These are phyloP conservation scores for Lycopodina hypogea DNA, from an alignment of 37 sponge, comb jelly and placozoan genomes.

Conservation along the genomic window DNA sequence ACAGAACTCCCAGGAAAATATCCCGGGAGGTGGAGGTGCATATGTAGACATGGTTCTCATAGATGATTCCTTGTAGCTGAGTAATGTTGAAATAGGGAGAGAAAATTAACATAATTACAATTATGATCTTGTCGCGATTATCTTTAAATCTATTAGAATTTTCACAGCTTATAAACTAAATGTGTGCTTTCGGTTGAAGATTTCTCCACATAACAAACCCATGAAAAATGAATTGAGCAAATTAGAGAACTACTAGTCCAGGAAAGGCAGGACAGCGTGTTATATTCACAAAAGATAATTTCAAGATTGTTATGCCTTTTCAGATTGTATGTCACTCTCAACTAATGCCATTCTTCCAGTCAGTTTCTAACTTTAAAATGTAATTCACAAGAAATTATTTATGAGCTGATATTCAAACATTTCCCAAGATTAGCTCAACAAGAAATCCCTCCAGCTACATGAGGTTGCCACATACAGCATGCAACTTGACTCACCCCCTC, in stretches of 20 bases:
- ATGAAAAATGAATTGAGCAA: no score
- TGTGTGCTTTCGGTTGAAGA: no score
- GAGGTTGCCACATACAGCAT: no score
- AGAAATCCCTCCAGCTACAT: no score
- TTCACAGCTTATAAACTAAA: neutral
- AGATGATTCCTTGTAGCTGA: conserved; percentile 4
- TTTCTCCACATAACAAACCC: no score
- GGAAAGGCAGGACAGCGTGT: no score
- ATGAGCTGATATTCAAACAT: neutral
- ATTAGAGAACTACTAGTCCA: no score
- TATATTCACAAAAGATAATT: no score
- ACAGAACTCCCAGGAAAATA: conserved; percentile 43
- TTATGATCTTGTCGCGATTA: neutral
- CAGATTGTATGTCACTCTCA: no score
- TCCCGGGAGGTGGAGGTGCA: conserved; percentile 15
- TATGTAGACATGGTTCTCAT: conserved; percentile 4
- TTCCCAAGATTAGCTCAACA: no score
- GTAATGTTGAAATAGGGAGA: neutral
- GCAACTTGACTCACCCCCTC: conserved; percentile 15
- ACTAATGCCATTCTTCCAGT: no score
- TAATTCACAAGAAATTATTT: neutral
- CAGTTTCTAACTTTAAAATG: neutral
- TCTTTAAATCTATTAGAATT: neutral
- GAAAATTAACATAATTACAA: neutral
- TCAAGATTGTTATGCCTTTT: no score